Evolutionary conservation across 2,113 vertebrate genomes (phyloP), one percentile per base, ranked within the genome.

Genomic region (Lampris megalopsis): DNA sequence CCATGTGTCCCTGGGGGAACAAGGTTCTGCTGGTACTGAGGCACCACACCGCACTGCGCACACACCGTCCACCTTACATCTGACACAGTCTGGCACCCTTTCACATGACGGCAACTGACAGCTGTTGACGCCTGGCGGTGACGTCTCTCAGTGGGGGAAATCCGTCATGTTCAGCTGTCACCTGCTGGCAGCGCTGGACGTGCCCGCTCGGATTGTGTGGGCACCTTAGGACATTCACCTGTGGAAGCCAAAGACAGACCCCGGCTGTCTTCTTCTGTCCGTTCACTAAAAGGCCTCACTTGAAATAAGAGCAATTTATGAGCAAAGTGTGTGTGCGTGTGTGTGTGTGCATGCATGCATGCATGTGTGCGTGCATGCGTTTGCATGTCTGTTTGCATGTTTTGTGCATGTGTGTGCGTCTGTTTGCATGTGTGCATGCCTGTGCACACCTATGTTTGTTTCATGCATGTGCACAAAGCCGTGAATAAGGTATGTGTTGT

Each of bases 151-250:
- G 54, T n/a, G 58, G 74, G 85, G 85, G 75, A 86, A 88, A 85
- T 87, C 89, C 81, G 9, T 80, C 73, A 82, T 61, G 59, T 66
- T 89, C 81, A 82, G 75, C 87, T 85, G 87, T 82, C 84, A 64
- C 80, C 64, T 45, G 65, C 53, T 91, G 88, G 88, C 90, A 83
- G 54, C 58, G 65, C 41, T 48, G 11, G 36, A n/a, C 0, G 1
- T 59, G 36, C 64, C 75, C 11, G 1, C 10, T 53, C 24, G 58
- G 82, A 70, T 64, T 80, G 50, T 71, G 62, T 1, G n/a, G 80
- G 67, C 56, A 87, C 70, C 62, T 76, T 3, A 2, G 77, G 71
- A 49, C 71, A 4, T 71, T 89, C 83, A 90, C 86, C 84, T n/a
- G 24, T 59, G 48, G 61, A 64, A 35, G 37, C 49, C 48, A 2